Conservation (phyloP, 2,797 vertebrate genomes). For the Anableps anableps region DNA sequence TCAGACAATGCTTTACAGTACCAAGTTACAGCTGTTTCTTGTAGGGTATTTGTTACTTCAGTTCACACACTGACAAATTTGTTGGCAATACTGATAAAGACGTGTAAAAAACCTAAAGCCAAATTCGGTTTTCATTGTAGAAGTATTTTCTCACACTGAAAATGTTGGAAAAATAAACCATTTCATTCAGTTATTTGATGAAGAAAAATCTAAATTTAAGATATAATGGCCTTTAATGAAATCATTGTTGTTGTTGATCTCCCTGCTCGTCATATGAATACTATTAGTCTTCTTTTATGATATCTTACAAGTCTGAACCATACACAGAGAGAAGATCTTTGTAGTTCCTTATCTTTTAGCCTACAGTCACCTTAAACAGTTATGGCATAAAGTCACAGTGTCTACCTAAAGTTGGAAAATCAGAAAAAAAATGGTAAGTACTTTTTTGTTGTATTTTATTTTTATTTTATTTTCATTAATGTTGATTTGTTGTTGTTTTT, state of each 20-base stretch:
- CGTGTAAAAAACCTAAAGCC: background rate
- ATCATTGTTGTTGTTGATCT: no score
- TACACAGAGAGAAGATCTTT: background rate
- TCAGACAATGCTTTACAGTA: background rate
- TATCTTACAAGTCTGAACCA: background rate
- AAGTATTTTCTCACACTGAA: background rate
- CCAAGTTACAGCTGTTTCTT: background rate
- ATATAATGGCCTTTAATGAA: no score
- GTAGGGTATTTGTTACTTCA: background rate
- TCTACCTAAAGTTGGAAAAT: background rate
- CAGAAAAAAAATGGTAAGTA: background rate
- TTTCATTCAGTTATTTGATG: no score
- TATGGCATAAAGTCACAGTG: background rate
- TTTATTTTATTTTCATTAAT: background rate
- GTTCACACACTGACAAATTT: background rate
- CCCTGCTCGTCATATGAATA: background rate
- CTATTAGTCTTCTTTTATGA: background rate
- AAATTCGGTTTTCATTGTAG: background rate
- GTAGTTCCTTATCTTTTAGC: background rate
- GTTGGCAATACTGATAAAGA: background rate
- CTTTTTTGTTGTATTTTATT: background rate
- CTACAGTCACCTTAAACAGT: background rate
- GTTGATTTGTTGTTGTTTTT: background rate
- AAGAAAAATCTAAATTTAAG: no score
- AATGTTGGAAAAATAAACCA: background rate